A percentile compares a stretch with the other conserved stretches of the same genome.
Evolutionary conservation across 2,888 invertebrate genomes (phyloP).

Genomic region (Nymphalis urticae): DNA sequence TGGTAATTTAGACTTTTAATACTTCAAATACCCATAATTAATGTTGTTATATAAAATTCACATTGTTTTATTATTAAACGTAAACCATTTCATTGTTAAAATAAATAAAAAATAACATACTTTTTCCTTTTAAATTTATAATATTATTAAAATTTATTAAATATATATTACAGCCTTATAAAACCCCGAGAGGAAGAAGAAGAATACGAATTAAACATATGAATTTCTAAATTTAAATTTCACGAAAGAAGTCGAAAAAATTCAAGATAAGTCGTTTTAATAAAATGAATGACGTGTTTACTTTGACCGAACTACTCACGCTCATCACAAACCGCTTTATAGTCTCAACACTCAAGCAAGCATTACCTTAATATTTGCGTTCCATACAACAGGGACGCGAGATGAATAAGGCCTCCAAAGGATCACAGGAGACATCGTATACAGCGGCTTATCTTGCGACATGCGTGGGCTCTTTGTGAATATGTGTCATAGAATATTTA

Average conservation of each 20-base stretch:
- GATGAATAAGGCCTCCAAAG: slow-evolving; percentile 34
- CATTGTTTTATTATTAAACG: no score
- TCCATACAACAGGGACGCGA: slow-evolving; percentile 20
- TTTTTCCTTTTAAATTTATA: no score
- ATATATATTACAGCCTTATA: no score
- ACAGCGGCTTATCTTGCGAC: slow-evolving; percentile 27
- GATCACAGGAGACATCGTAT: slow-evolving; percentile 17
- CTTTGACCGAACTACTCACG: slow-evolving; percentile 5
- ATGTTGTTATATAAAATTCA: no score
- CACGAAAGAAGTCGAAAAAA: background rate
- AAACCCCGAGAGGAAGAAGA: no score
- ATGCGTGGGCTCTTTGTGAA: slow-evolving; percentile 24
- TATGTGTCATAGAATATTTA: slow-evolving; percentile 7
- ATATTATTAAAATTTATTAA: no score
- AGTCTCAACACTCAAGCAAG: slow-evolving; percentile 14
- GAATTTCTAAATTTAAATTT: background rate
- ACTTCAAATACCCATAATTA: no score
- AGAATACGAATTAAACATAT: background rate
- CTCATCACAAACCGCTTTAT: slow-evolving; percentile 9
- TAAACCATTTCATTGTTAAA: no score
- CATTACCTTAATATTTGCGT: slow-evolving; percentile 22
- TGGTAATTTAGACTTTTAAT: no score
- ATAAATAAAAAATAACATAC: no score
- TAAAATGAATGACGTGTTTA: background rate
- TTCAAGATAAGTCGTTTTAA: background rate